These are phyloP conservation scores for Lasiommata megera DNA, from an alignment of 2,888 invertebrate genomes.

Conservation along the genomic window DNA sequence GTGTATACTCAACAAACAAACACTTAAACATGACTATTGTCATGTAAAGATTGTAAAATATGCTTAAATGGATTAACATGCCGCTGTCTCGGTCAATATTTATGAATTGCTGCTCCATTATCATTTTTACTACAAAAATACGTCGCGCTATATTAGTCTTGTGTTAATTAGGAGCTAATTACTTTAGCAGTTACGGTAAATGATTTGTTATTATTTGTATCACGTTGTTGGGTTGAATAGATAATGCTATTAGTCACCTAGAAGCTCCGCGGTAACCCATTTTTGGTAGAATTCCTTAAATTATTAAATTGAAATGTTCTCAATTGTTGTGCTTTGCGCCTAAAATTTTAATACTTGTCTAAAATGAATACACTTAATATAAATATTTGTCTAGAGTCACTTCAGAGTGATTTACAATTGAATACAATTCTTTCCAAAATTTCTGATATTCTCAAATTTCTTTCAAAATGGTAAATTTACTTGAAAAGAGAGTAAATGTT, in stretches of 20 bases:
- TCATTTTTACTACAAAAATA: constrained; percentile 11
- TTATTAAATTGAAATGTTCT: too few relatives aligned
- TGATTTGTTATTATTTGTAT: constrained; percentile 14
- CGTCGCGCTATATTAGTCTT: neutral
- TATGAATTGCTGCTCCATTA: neutral
- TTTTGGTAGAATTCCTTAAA: neutral
- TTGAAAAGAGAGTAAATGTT: too few relatives aligned
- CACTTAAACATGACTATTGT: neutral
- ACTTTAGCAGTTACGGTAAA: constrained; percentile 4
- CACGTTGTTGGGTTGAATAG: neutral
- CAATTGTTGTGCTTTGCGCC: too few relatives aligned
- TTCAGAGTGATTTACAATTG: too few relatives aligned
- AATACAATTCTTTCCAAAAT: too few relatives aligned
- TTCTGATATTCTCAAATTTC: too few relatives aligned
- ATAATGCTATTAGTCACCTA: neutral
- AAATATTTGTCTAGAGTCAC: too few relatives aligned
- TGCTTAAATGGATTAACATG: neutral
- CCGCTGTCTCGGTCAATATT: constrained; percentile 1
- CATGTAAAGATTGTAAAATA: neutral
- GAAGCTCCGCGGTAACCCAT: neutral
- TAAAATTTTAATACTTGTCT: too few relatives aligned
- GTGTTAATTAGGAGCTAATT: constrained; percentile 14
- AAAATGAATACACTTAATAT: too few relatives aligned
- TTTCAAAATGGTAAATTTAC: too few relatives aligned
- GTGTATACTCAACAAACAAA: neutral